These are phyloP conservation scores for Sibirionetta formosa DNA, from an alignment of 2,797 vertebrate species.

Conservation along the genomic window DNA sequence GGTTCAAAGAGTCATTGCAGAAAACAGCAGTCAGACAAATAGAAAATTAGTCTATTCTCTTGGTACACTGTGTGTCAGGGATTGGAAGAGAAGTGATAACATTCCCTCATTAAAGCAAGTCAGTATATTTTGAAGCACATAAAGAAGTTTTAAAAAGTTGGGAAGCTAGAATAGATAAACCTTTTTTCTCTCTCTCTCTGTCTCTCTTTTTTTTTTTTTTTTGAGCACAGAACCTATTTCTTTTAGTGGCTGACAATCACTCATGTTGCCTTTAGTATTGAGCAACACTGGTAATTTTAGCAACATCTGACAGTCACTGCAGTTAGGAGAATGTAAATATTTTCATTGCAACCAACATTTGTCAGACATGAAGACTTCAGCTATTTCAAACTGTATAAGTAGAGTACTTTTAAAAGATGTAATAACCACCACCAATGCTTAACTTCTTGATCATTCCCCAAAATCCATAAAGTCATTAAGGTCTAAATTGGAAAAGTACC, in stretches of 20 bases:
- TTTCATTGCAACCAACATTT: slow-evolving; percentile 14
- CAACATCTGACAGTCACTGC: not conserved
- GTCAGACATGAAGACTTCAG: not conserved
- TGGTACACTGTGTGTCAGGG: not conserved
- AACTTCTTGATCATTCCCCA: not conserved
- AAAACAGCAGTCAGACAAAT: slow-evolving; percentile 15
- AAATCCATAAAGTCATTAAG: not conserved
- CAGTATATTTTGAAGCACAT: not conserved
- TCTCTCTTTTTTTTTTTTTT: not conserved
- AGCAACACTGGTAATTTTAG: slow-evolving; percentile 28
- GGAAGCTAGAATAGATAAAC: not conserved
- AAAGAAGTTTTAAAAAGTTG: not conserved
- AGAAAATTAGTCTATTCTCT: slow-evolving; percentile 9
- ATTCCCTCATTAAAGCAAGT: not conserved
- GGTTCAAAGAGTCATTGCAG: not conserved
- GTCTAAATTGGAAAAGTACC: not conserved
- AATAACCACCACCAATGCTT: not conserved
- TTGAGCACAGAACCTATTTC: not conserved
- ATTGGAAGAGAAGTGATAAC: not conserved
- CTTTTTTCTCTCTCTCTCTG: not conserved
- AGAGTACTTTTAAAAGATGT: not conserved
- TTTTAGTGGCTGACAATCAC: not conserved
- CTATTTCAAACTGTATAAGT: not conserved
- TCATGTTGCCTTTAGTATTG: not conserved
- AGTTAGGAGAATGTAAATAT: slow-evolving; percentile 34